phyloP scores from a whole-genome alignment of 2,888 invertebrate genomes.

The Agriopis leucophaearia region DNA sequence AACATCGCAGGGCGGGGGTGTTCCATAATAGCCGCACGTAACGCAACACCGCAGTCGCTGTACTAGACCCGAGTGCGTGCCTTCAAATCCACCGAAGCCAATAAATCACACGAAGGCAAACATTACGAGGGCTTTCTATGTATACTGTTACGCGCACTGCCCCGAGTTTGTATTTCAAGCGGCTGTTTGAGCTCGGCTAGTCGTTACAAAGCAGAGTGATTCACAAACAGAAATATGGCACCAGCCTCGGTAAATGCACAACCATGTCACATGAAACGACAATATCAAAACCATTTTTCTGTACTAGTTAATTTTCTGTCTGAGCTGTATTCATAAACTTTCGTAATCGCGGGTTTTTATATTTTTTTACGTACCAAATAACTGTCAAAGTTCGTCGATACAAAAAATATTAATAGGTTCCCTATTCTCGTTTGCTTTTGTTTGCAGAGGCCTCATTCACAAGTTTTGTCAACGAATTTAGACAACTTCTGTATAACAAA shows the following conservation, averaged over 20 bases:
- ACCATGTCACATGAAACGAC: slow-evolving; percentile 47
- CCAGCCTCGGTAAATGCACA: slow-evolving; percentile 44
- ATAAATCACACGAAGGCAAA: slow-evolving; percentile 87
- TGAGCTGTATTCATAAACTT: too few species aligned
- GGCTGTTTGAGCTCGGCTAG: slow-evolving; percentile 67
- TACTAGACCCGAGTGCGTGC: slow-evolving; percentile 69
- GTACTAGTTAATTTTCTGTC: neutral
- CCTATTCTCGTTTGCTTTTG: too few species aligned
- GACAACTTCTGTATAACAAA: too few species aligned
- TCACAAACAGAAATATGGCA: slow-evolving; percentile 66
- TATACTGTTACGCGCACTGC: slow-evolving; percentile 74
- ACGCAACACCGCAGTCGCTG: slow-evolving; percentile 69
- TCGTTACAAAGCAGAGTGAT: slow-evolving; percentile 74
- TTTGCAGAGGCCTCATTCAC: too few species aligned
- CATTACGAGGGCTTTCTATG: slow-evolving; percentile 79
- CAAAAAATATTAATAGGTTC: too few species aligned
- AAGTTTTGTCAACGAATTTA: too few species aligned
- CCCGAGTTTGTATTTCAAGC: slow-evolving; percentile 60
- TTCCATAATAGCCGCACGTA: slow-evolving; percentile 69
- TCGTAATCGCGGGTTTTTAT: too few species aligned
- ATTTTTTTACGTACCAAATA: too few species aligned
- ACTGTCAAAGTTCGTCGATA: too few species aligned
- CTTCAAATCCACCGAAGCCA: slow-evolving; percentile 85
- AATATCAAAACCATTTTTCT: neutral
- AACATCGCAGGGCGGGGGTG: slow-evolving; percentile 54